These are phyloP conservation scores for Zoanthus sociatus DNA, from an alignment of 92 coral and sea anemone species.

Conservation along the genomic window DNA sequence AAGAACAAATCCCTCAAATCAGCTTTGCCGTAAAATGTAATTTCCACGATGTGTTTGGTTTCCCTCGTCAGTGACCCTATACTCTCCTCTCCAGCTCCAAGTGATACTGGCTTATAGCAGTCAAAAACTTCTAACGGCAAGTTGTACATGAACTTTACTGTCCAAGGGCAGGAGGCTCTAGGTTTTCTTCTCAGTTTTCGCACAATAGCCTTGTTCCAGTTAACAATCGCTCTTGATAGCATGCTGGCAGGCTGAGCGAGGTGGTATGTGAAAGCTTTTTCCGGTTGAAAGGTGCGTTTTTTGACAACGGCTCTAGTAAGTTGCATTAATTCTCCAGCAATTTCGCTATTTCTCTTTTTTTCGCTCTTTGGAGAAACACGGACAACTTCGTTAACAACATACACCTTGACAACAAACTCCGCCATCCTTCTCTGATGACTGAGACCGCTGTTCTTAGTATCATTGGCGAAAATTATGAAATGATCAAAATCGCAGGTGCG, in stretches of 20 bases:
- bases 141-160: neutral
- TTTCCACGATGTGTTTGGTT: slow-evolving; percentile 47
- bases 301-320: slow-evolving; percentile 16
- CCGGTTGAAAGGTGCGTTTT: slow-evolving; percentile 26
- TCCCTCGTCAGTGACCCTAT: slow-evolving; percentile 42
- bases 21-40: slow-evolving; percentile 29
- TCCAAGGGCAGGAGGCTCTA: slow-evolving; percentile 51
- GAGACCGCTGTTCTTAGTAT: slow-evolving; percentile 23
- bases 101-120: slow-evolving; percentile 22
- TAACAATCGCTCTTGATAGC: slow-evolving; percentile 44
- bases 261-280: slow-evolving; percentile 44
- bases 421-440: slow-evolving; percentile 21
- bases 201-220: slow-evolving; percentile 49
- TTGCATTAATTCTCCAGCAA: slow-evolving; percentile 22
- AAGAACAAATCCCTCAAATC: neutral
- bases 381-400: slow-evolving; percentile 21
- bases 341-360: slow-evolving; percentile 8
- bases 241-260: slow-evolving; percentile 56
- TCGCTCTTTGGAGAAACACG: slow-evolving; percentile 25
- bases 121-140: slow-evolving; percentile 31
- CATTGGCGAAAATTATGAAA: slow-evolving; percentile 16
- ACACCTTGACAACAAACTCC: neutral
- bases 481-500: slow-evolving; percentile 24
- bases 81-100: slow-evolving; percentile 31
- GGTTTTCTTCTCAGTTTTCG: slow-evolving; percentile 44